phyloP scores from a whole-genome alignment of 2,113 vertebrate genomes.

The Chaenocephalus aceratus region DNA sequence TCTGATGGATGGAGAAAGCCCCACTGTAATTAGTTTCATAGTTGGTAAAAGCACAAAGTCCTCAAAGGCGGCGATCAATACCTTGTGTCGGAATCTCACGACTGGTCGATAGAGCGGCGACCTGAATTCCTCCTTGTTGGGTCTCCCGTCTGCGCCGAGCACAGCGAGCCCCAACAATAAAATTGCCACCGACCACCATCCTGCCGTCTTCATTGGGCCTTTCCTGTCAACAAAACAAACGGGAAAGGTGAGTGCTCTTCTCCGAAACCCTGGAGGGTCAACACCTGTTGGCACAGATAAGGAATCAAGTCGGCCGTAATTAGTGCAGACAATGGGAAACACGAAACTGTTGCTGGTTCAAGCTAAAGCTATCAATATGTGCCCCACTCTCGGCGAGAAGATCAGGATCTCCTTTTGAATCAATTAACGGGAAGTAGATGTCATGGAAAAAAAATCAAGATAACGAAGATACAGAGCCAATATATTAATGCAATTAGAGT shows the following conservation, averaged over 20 bases:
- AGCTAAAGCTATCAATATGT: constrained; percentile 78
- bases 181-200: constrained; percentile 70
- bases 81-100: constrained; percentile 87
- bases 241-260: constrained; percentile 51
- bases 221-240: constrained; percentile 72
- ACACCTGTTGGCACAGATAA: constrained; percentile 51
- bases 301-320: constrained; percentile 77
- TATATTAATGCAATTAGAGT: constrained; percentile 76
- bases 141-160: constrained; percentile 68
- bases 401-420: constrained; percentile 81
- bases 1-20: constrained; percentile 31
- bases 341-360: constrained; percentile 70
- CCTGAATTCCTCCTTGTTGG: constrained; percentile 74
- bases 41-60: constrained; percentile 47
- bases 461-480: constrained; percentile 69
- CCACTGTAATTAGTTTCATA: constrained; percentile 62
- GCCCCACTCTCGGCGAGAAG: constrained; percentile 52
- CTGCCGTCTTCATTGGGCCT: constrained; percentile 79
- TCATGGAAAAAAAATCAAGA: constrained; percentile 76
- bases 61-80: constrained; percentile 73
- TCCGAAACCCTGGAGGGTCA: constrained; percentile 34
- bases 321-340: constrained; percentile 73
- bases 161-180: constrained; percentile 73
- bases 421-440: constrained; percentile 76
- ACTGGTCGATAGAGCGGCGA: constrained; percentile 79